Percentiles rank a stretch among this genome's conserved stretches.
phyloP scores from a whole-genome alignment of 2,797 vertebrate species.

The Florisuga fusca region DNA sequence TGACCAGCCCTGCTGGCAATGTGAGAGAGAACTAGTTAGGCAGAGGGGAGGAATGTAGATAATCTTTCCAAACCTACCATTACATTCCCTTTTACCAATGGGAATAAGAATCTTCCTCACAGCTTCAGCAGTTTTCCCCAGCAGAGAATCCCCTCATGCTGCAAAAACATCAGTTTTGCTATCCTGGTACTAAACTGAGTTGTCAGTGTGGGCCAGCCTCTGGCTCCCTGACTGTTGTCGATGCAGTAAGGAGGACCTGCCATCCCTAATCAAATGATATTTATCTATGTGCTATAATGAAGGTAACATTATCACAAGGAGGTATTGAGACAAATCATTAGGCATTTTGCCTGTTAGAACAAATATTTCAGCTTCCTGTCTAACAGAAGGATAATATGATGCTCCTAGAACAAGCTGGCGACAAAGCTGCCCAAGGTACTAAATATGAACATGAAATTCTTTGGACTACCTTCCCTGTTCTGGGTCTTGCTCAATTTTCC shows the following conservation, averaged over 20 bases:
- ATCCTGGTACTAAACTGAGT: neutral
- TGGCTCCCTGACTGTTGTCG: neutral
- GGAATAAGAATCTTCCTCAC: neutral
- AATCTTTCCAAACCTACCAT: neutral
- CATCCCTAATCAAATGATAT: neutral
- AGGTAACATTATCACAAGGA: neutral
- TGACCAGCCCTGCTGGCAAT: neutral
- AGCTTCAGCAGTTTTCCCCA: neutral
- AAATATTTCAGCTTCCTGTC: neutral
- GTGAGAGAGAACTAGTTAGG: neutral
- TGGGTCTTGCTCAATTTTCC: neutral
- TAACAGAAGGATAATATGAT: neutral
- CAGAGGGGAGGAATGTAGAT: neutral
- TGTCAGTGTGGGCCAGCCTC: neutral
- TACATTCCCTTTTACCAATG: neutral
- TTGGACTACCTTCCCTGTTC: neutral
- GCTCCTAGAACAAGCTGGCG: neutral
- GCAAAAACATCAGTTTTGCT: neutral
- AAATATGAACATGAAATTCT: constrained; percentile 11
- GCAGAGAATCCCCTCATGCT: neutral
- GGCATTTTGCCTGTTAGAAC: neutral
- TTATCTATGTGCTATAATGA: neutral
- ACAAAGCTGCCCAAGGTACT: neutral
- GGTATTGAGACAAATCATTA: neutral
- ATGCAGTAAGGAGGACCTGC: neutral